Evolutionary conservation across 2,888 invertebrate genomes (phyloP).

Genomic region (Leptinotarsa haldemani): DNA sequence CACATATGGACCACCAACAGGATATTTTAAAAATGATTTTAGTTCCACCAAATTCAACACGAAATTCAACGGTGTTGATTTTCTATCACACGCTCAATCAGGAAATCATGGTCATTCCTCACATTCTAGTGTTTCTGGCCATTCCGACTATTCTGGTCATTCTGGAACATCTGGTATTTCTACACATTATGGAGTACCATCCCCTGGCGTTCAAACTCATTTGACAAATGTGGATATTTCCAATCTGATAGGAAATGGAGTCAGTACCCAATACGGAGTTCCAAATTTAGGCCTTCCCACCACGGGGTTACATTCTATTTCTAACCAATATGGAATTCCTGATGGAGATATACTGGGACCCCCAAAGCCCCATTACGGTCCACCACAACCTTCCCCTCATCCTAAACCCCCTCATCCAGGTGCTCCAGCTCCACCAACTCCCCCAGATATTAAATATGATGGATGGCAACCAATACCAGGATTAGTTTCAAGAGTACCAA

Average conservation of each 20-base stretch:
- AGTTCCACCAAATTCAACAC: constrained; percentile 45
- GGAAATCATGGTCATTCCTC: constrained; percentile 1
- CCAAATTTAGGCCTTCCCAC: constrained; percentile 41
- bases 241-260: constrained; percentile 16
- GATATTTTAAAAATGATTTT: constrained; percentile 48
- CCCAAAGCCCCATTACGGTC: constrained; percentile 65
- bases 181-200: constrained; percentile 38
- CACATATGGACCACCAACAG: constrained; percentile 55
- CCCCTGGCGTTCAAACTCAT: constrained; percentile 10
- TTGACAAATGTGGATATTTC: constrained; percentile 11
- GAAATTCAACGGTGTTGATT: constrained; percentile 37
- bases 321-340: constrained; percentile 47
- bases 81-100: constrained; percentile 32
- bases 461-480: constrained; percentile 90
- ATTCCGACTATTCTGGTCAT: constrained; percentile 6
- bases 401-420: constrained; percentile 74
- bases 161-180: constrained; percentile 18
- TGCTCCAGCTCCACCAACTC: constrained; percentile 79
- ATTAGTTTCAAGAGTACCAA: constrained; percentile 65
- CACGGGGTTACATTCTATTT: constrained; percentile 29
- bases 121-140: neutral
- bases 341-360: constrained; percentile 34
- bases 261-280: constrained; percentile 46
- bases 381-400: constrained; percentile 71
- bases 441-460: constrained; percentile 81